Conservation (phyloP, 1,140 invertebrate genomes). For the Pachypsylla venusta region DNA sequence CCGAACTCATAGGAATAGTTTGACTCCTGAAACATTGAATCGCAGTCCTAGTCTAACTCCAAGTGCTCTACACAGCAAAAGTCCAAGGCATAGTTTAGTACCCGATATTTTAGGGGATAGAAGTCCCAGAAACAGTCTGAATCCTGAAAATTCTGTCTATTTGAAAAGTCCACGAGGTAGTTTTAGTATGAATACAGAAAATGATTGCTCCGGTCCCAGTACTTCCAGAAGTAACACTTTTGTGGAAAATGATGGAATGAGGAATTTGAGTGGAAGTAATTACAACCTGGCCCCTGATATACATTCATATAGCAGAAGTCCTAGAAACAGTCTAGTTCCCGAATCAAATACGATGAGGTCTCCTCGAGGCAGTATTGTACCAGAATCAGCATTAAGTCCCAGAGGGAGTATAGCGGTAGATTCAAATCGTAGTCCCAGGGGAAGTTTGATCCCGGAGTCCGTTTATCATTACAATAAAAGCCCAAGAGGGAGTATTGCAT, state of each 20-base stretch:
- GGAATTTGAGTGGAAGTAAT: not conserved
- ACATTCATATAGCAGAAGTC: constrained; percentile 33
- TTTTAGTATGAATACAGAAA: constrained; percentile 24
- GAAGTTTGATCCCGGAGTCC: constrained; percentile 22
- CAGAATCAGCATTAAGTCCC: constrained; percentile 30
- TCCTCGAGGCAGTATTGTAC: constrained; percentile 42
- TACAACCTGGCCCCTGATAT: constrained; percentile 34
- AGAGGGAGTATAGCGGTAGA: constrained; percentile 15
- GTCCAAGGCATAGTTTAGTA: constrained; percentile 45
- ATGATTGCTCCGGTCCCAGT: constrained; percentile 20
- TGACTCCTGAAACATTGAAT: constrained; percentile 33
- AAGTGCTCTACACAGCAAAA: constrained; percentile 40
- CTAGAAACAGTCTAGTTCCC: constrained; percentile 44
- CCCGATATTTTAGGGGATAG: constrained; percentile 38
- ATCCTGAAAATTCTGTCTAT: constrained; percentile 35
- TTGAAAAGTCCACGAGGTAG: constrained; percentile 41
- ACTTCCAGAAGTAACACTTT: constrained; percentile 15
- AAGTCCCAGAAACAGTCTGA: constrained; percentile 37
- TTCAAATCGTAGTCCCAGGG: constrained; percentile 21
- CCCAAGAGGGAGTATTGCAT: constrained; percentile 35
- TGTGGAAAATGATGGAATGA: not conserved
- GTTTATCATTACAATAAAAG: constrained; percentile 18
- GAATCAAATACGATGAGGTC: constrained; percentile 33
- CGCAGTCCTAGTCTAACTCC: constrained; percentile 41
- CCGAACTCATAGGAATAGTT: constrained; percentile 32